These are phyloP conservation scores for Drosophila emarginata DNA, from an alignment of 2,888 invertebrate species.

Conservation along the genomic window DNA sequence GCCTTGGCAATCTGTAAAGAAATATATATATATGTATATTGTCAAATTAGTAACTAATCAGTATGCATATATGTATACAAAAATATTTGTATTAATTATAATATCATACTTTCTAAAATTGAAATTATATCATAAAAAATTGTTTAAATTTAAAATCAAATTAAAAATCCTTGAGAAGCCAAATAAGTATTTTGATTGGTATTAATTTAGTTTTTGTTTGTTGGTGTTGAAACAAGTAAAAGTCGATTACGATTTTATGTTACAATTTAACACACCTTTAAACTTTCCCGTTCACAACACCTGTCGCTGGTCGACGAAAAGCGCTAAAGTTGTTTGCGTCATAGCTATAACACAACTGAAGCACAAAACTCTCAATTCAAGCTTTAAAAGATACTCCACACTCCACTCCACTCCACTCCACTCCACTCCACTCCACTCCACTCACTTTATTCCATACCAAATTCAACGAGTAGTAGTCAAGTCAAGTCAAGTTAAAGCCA, in stretches of 20 bases:
- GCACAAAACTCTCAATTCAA: conserved; percentile 13
- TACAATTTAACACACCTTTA: conserved; percentile 31
- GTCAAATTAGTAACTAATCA: background rate
- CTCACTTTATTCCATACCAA: background rate
- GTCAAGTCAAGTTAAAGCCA: conserved; percentile 1
- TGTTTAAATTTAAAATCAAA: background rate
- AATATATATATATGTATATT: background rate
- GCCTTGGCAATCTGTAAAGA: background rate
- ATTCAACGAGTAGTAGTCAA: conserved; percentile 17
- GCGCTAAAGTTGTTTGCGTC: conserved; percentile 63
- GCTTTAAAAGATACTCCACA: conserved; percentile 45
- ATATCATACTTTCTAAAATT: conserved; percentile 1
- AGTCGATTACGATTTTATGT: conserved; percentile 19
- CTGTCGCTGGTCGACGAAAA: conserved; percentile 39
- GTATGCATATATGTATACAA: background rate
- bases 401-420: background rate
- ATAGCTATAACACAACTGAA: conserved; percentile 46
- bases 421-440: background rate
- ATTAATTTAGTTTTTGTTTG: background rate
- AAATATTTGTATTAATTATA: conserved; percentile 2
- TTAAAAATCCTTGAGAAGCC: conserved; percentile 4
- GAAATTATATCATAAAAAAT: too few relatives aligned
- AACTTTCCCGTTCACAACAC: conserved; percentile 51
- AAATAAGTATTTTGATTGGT: too few relatives aligned
- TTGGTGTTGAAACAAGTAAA: background rate